Percentiles rank a stretch among this genome's conserved stretches.
phyloP scores from a whole-genome alignment of 2,888 invertebrate genomes.

The Metacarcinus magister region DNA sequence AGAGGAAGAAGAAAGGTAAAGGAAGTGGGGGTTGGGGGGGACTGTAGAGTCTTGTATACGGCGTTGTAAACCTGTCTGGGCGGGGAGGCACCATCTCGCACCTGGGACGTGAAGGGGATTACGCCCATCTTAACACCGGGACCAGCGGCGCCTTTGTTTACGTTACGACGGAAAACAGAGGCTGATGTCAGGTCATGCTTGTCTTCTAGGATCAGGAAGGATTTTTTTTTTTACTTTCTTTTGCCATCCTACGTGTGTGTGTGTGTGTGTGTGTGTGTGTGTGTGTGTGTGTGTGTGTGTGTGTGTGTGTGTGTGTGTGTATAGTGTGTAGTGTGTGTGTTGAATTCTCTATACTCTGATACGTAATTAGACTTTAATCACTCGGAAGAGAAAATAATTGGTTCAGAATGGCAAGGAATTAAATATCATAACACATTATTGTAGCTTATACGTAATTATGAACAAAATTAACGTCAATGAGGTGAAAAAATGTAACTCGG shows the following conservation, averaged over 20 bases:
- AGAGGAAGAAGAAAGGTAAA: too few species aligned
- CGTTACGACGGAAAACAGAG: constrained; percentile 32
- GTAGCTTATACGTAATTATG: background rate
- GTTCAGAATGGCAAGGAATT: background rate
- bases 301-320: background rate
- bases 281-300: constrained; percentile 7
- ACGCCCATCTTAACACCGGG: constrained; percentile 40
- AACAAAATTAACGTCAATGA: background rate
- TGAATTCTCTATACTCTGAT: background rate
- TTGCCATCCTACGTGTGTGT: background rate
- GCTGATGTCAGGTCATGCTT: background rate
- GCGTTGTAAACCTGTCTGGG: constrained; percentile 1
- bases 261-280: constrained; percentile 2
- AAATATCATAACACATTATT: background rate
- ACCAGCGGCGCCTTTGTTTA: constrained; percentile 36
- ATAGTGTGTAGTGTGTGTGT: too few species aligned
- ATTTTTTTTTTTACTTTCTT: background rate
- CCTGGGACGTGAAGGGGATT: constrained; percentile 1
- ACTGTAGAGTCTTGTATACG: constrained; percentile 31
- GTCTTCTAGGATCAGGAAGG: background rate
- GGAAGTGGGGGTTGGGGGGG: background rate
- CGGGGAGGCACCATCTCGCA: constrained; percentile 29
- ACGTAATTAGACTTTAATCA: background rate
- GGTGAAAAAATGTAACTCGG: background rate
- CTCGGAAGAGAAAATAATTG: background rate